Evolutionary conservation across 1,140 invertebrate species (phyloP), one percentile per base, ranked within the genome.

Genomic region (Araneus ventricosus): DNA sequence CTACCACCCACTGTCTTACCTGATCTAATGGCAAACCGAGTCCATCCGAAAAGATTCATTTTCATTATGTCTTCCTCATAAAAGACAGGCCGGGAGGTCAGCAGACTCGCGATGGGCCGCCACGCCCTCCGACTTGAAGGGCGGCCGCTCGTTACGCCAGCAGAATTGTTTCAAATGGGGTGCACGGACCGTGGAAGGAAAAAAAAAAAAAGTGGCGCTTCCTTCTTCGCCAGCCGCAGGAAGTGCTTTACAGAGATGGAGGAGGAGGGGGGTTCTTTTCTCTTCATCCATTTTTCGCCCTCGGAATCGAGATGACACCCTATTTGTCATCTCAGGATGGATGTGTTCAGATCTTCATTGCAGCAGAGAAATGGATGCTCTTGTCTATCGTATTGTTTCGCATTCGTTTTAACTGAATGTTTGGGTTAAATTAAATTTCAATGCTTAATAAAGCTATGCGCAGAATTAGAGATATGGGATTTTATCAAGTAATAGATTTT

Each of bases 91-190:
- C 30, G 30, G 70, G 70, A 30, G 70, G 70, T 75, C 70, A 30
- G 70, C 34, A 75, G 8, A 37, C 34, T 37, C 70, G 17, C 4
- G 30, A 20, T 75, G 70, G 30, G 30, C 22, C 4, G 34, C 70
- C 70, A 75, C 70, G 70, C 70, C 70, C 70, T 75, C 70, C 20
- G 70, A 37, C 70, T 37, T 75, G 27, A 75, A 75, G 70, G 70
- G 70, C 59, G 59, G 59, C 59, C 59, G n/a, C 59, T 52, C 70
- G 70, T 37, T 75, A 27, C 63, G 63, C 63, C 63, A 67, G 27
- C 34, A 75, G 30, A 75, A 75, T 75, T 75, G 70, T 75, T 75
- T 75, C 70, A 75, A 75, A 75, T 75, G 70, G 30, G 70, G 70
- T 37, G 70, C 70, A 22, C 70, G 30, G 30, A 75, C 30, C 70